Evolutionary conservation across 2,113 vertebrate species (phyloP).

Genomic region (Notechis scutatus): DNA sequence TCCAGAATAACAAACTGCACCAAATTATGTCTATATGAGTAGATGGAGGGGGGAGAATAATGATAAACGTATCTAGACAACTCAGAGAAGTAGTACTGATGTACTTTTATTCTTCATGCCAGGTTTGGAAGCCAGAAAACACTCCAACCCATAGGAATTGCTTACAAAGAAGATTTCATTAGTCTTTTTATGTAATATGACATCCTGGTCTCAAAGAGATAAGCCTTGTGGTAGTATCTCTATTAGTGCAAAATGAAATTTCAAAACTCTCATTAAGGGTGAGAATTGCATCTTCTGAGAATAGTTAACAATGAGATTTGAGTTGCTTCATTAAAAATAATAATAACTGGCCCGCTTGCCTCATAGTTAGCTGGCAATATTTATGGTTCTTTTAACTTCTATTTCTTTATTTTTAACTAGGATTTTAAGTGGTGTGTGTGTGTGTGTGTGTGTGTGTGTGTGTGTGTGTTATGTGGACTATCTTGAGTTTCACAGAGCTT

Average conservation of each 20-base stretch:
- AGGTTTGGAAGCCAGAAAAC: background rate
- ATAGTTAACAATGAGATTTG: background rate
- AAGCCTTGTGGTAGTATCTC: background rate
- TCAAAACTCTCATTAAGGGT: background rate
- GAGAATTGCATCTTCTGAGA: background rate
- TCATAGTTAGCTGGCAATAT: background rate
- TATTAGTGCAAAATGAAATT: background rate
- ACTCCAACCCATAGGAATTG: background rate
- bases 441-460: background rate
- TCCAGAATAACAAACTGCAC: background rate
- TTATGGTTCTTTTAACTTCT: background rate
- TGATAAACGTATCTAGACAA: background rate
- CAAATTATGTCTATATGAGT: background rate
- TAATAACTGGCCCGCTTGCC: background rate
- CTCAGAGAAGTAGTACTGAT: background rate
- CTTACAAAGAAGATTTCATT: background rate
- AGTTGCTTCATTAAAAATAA: background rate
- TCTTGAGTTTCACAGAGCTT: background rate
- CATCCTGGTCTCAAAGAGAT: background rate
- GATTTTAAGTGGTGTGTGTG: background rate
- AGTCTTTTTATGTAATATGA: background rate
- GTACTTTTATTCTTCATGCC: background rate
- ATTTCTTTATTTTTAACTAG: background rate
- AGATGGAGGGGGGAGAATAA: background rate
- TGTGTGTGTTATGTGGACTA: background rate